Conservation (phyloP, 2,113 vertebrate genomes). For the Hippocampus barbouri region DNA sequence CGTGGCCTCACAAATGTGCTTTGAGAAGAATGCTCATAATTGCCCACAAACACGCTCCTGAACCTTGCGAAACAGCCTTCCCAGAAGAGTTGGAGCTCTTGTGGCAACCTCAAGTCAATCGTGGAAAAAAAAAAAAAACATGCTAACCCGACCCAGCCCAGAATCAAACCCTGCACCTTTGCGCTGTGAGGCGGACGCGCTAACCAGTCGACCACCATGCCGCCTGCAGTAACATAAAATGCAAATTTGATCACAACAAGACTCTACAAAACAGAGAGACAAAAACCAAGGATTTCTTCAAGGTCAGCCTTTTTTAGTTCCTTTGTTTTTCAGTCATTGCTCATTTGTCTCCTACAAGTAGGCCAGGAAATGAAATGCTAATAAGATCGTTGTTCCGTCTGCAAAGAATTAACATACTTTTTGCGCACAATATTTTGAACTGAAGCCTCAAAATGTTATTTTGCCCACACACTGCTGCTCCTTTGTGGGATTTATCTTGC, state of each 20-base stretch:
- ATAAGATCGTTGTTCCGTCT: constrained; percentile 31
- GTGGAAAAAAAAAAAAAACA: too few relatives aligned
- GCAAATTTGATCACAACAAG: constrained; percentile 2
- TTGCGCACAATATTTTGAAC: constrained; percentile 44
- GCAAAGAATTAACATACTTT: constrained; percentile 42
- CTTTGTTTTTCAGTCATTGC: constrained; percentile 29
- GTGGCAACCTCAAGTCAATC: too few relatives aligned
- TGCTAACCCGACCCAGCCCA: too few relatives aligned
- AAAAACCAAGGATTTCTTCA: constrained; percentile 28
- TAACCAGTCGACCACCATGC: too few relatives aligned
- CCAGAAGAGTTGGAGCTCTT: too few relatives aligned
- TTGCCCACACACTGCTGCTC: constrained; percentile 36
- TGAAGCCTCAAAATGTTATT: constrained; percentile 34
- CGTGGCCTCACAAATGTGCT: too few relatives aligned
- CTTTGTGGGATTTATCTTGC: constrained; percentile 32
- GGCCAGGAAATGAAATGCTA: constrained; percentile 37
- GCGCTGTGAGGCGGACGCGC: too few relatives aligned
- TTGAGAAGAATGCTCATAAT: too few relatives aligned
- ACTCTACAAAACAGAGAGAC: constrained; percentile 9
- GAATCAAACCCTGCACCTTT: too few relatives aligned
- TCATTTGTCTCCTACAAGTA: constrained; percentile 46
- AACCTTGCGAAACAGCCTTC: too few relatives aligned
- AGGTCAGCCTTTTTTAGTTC: constrained; percentile 24
- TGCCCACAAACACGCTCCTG: too few relatives aligned
- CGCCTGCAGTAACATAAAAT: background rate